A percentile compares a stretch with the other conserved stretches of the same genome.
Evolutionary conservation across 2,888 invertebrate species (phyloP).

Genomic region (Cloeon dipterum): DNA sequence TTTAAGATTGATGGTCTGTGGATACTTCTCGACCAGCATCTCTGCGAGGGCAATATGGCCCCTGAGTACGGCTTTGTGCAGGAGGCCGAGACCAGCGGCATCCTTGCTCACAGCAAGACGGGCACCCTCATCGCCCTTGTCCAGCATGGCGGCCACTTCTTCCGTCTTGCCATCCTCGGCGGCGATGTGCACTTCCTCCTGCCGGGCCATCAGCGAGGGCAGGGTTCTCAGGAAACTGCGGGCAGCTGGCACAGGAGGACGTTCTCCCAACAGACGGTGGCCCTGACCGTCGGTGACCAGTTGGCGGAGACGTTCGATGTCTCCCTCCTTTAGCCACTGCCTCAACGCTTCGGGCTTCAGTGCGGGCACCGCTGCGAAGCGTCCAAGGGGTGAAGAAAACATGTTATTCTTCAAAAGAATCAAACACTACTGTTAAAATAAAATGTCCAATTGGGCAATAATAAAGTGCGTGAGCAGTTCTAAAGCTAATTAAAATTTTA

Average conservation of each 20-base stretch:
- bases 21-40: conserved; percentile 44
- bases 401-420: too few relatives aligned
- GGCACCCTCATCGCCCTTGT: conserved; percentile 19
- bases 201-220: conserved; percentile 32
- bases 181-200: conserved; percentile 46
- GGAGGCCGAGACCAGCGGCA: conserved; percentile 40
- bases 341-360: conserved; percentile 26
- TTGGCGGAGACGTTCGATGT: conserved; percentile 38
- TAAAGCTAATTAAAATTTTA: too few relatives aligned
- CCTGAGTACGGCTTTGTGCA: conserved; percentile 61
- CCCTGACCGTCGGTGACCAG: conserved; percentile 44
- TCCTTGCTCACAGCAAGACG: conserved; percentile 35
- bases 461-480: too few relatives aligned
- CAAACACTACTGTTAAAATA: too few relatives aligned
- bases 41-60: conserved; percentile 45
- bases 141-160: conserved; percentile 30
- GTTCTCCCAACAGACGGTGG: conserved; percentile 36
- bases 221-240: conserved; percentile 39
- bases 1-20: conserved; percentile 34
- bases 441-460: too few relatives aligned
- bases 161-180: conserved; percentile 47
- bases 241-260: conserved; percentile 32
- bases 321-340: conserved; percentile 32
- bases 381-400: too few relatives aligned
- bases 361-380: conserved; percentile 23